phyloP scores from a whole-genome alignment of 2,113 vertebrate genomes.

The Sitta europaea region DNA sequence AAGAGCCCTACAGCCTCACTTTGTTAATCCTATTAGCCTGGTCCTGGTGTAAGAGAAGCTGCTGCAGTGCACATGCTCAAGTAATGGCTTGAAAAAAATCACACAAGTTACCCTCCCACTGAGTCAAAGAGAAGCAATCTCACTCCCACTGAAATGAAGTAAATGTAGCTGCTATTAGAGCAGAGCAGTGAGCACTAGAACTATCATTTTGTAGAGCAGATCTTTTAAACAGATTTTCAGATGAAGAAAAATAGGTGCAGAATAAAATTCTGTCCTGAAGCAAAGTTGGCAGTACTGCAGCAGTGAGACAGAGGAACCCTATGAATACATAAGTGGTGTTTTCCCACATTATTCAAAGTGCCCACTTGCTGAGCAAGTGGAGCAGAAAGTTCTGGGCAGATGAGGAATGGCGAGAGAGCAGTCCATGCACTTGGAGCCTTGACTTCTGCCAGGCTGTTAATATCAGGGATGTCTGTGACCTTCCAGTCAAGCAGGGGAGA shows the following conservation, averaged over 20 bases:
- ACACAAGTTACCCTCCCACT: background rate
- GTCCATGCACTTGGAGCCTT: background rate
- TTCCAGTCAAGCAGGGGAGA: constrained; percentile 31
- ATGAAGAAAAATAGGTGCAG: constrained; percentile 29
- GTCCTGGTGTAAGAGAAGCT: background rate
- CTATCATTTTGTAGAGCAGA: background rate
- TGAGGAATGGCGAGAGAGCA: constrained; percentile 23
- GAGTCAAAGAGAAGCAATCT: constrained; percentile 36
- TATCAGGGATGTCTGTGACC: constrained; percentile 28
- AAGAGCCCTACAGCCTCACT: background rate
- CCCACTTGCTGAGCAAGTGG: constrained; percentile 32
- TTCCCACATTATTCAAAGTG: constrained; percentile 44
- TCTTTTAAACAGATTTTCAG: background rate
- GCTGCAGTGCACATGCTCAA: background rate
- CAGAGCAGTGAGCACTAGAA: background rate
- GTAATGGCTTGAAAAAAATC: background rate
- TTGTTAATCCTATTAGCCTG: background rate
- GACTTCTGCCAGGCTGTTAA: constrained; percentile 20
- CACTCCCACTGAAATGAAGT: constrained; percentile 14
- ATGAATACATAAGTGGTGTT: constrained; percentile 22
- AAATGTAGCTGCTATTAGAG: constrained; percentile 2
- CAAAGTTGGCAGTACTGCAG: background rate
- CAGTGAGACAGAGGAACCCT: background rate
- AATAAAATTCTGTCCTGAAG: constrained; percentile 28
- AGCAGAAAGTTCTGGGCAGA: constrained; percentile 25